phyloP scores from a whole-genome alignment of 2,113 vertebrate genomes.

The Alligator mississippiensis region DNA sequence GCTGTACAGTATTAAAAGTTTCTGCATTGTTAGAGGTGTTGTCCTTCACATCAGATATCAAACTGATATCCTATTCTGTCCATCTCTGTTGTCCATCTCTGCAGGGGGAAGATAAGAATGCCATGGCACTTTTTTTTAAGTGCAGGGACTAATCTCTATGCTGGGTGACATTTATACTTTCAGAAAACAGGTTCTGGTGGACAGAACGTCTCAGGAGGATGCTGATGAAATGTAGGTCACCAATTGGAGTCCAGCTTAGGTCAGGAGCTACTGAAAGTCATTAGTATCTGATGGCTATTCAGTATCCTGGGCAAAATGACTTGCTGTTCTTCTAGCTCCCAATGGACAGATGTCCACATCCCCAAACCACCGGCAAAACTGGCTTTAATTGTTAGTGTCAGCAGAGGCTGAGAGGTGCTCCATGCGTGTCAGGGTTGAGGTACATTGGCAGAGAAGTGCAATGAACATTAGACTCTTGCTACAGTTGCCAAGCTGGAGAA shows the following conservation, averaged over 20 bases:
- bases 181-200: neutral
- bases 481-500: neutral
- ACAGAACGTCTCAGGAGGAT: neutral
- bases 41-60: neutral
- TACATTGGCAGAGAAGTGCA: neutral
- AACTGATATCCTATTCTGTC: neutral
- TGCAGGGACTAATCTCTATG: neutral
- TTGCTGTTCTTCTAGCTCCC: neutral
- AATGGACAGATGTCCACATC: conserved; percentile 13
- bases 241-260: neutral
- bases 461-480: neutral
- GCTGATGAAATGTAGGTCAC: neutral
- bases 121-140: neutral
- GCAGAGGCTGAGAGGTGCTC: neutral
- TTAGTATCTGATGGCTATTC: neutral
- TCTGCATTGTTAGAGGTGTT: neutral
- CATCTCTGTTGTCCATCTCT: neutral
- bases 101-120: neutral
- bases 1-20: neutral
- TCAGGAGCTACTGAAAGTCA: conserved; percentile 31
- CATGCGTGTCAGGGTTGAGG: neutral
- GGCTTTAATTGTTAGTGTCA: conserved; percentile 30
- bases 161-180: neutral
- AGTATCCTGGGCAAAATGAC: neutral
- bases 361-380: neutral